These are phyloP conservation scores for Condylura cristata DNA, from an alignment of 2,113 vertebrate species.

Conservation along the genomic window DNA sequence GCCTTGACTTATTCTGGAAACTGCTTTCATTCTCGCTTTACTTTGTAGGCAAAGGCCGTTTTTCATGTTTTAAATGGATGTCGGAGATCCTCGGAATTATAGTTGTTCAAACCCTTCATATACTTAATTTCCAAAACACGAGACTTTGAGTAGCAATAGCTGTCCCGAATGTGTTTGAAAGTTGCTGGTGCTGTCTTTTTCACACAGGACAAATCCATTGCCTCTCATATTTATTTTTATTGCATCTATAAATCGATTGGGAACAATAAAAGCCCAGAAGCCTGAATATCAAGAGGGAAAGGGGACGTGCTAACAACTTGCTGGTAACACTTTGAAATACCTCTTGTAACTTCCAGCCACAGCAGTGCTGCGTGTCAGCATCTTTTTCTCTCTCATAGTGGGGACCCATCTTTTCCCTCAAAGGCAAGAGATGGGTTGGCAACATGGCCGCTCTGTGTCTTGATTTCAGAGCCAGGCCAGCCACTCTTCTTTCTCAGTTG, in stretches of 20 bases:
- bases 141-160: conserved; percentile 55
- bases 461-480: not conserved
- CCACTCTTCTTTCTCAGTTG: not conserved
- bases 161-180: conserved; percentile 44
- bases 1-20: not conserved
- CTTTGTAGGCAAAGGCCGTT: not conserved
- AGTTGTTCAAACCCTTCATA: conserved; percentile 42
- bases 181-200: conserved; percentile 32
- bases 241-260: conserved; percentile 44
- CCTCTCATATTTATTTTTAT: conserved; percentile 61
- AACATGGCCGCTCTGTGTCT: not conserved
- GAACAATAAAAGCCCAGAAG: conserved; percentile 62
- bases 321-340: conserved; percentile 24
- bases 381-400: not conserved
- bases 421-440: rapidly evolving
- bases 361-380: not conserved
- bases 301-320: conserved; percentile 22
- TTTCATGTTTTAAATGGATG: not conserved
- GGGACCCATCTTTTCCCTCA: not conserved
- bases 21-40: not conserved
- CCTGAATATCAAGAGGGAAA: conserved; percentile 60
- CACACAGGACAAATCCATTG: not conserved
- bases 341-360: not conserved
- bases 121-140: conserved; percentile 49
- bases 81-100: not conserved